phyloP scores from a whole-genome alignment of 2,888 invertebrate species.

The Phaonia tiefii region DNA sequence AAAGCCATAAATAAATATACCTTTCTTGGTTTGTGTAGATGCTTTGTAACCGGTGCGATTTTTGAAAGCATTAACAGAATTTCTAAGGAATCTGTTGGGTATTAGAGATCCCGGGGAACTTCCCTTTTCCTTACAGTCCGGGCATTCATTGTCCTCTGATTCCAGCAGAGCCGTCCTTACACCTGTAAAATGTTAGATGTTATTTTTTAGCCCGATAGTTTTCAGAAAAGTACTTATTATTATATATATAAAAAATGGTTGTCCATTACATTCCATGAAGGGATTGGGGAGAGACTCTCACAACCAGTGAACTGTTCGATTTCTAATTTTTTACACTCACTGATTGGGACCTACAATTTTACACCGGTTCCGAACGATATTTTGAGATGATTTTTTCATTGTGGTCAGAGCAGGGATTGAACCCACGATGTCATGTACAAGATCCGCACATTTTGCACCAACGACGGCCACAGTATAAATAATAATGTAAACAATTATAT shows the following conservation, averaged over 20 bases:
- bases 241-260: background rate
- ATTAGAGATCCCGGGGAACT: slow-evolving; percentile 95
- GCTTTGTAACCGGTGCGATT: slow-evolving; percentile 93
- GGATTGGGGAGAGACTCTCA: too few relatives aligned
- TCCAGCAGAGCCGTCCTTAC: slow-evolving; percentile 93
- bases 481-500: background rate
- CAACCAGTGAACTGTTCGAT: too few relatives aligned
- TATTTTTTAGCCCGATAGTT: too few relatives aligned
- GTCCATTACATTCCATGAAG: too few relatives aligned
- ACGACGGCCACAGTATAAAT: too few relatives aligned
- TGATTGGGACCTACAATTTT: too few relatives aligned
- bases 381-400: too few relatives aligned
- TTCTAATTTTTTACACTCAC: too few relatives aligned
- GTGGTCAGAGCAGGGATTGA: too few relatives aligned
- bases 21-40: slow-evolving; percentile 68
- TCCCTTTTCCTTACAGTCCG: slow-evolving; percentile 95
- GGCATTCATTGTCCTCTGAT: slow-evolving; percentile 97
- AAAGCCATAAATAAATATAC: slow-evolving; percentile 62
- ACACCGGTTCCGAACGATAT: too few relatives aligned
- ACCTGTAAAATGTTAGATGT: slow-evolving; percentile 82
- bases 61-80: slow-evolving; percentile 93
- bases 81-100: slow-evolving; percentile 94
- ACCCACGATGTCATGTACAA: too few relatives aligned
- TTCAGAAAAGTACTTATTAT: background rate
- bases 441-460: too few relatives aligned